Evolutionary conservation across 37 sponge, comb jelly and placozoan species (phyloP).

Genomic region (Beroe ovata): DNA sequence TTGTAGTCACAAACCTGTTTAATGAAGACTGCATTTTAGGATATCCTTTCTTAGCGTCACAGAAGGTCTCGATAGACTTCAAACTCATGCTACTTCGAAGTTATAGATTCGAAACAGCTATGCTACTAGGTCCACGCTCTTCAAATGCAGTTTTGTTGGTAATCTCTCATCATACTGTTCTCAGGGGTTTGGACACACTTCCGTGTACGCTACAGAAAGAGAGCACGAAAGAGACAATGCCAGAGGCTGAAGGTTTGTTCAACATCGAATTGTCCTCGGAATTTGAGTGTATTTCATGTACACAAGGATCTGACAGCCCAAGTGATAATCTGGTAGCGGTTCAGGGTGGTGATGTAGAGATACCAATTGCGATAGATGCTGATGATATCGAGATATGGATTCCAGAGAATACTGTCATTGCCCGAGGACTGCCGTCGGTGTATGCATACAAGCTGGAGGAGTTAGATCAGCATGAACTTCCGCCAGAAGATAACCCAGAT

Average conservation of each 20-base stretch:
- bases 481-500: neutral
- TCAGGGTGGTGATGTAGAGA: neutral
- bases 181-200: neutral
- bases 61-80: neutral
- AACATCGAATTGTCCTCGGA: neutral
- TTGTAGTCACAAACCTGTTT: neutral
- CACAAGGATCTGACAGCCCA: neutral
- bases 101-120: neutral
- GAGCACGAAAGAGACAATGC: neutral
- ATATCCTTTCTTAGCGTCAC: neutral
- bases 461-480: neutral
- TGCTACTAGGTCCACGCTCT: neutral
- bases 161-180: neutral
- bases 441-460: neutral
- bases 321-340: neutral
- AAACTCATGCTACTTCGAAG: neutral
- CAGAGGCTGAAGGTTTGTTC: neutral
- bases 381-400: neutral
- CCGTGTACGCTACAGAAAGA: neutral
- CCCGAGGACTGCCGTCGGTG: neutral
- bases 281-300: neutral
- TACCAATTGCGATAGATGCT: neutral
- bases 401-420: neutral
- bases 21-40: slow-evolving; percentile 40
- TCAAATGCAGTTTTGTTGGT: neutral